These are phyloP conservation scores for Sitta europaea DNA, from an alignment of 2,113 vertebrate species.

Conservation along the genomic window DNA sequence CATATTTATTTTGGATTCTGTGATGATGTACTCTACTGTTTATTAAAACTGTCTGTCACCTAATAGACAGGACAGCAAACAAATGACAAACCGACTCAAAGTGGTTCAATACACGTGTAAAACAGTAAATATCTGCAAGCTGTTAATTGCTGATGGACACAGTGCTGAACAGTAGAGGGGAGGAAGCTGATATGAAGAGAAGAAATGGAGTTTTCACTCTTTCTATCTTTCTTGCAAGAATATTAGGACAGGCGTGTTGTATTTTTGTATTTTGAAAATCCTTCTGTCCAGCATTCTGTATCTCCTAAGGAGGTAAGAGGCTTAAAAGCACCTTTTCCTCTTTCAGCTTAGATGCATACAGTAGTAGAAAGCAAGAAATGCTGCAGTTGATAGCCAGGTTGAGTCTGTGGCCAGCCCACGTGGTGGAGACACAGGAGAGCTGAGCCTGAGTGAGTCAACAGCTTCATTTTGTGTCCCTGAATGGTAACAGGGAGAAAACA, in stretches of 20 bases:
- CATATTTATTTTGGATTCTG: not conserved
- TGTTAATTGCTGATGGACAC: not conserved
- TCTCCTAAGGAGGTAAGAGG: not conserved
- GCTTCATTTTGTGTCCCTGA: not conserved
- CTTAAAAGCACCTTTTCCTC: not conserved
- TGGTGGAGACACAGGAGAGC: not conserved
- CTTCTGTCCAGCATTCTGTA: not conserved
- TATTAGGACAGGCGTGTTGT: not conserved
- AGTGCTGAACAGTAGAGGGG: not conserved
- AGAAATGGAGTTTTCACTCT: not conserved
- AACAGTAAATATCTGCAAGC: not conserved
- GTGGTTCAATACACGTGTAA: accelerated
- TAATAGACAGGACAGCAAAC: not conserved
- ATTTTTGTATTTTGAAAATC: not conserved
- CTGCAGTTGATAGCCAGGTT: not conserved
- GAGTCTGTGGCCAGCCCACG: not conserved
- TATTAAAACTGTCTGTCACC: not conserved
- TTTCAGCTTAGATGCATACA: not conserved
- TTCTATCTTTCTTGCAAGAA: not conserved
- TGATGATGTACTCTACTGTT: not conserved
- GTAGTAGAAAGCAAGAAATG: not conserved
- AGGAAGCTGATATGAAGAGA: not conserved
- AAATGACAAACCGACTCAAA: not conserved
- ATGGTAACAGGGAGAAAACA: not conserved
- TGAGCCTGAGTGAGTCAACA: not conserved